phyloP scores from a whole-genome alignment of 1,140 invertebrate species.

The Glossosoma conforme region DNA sequence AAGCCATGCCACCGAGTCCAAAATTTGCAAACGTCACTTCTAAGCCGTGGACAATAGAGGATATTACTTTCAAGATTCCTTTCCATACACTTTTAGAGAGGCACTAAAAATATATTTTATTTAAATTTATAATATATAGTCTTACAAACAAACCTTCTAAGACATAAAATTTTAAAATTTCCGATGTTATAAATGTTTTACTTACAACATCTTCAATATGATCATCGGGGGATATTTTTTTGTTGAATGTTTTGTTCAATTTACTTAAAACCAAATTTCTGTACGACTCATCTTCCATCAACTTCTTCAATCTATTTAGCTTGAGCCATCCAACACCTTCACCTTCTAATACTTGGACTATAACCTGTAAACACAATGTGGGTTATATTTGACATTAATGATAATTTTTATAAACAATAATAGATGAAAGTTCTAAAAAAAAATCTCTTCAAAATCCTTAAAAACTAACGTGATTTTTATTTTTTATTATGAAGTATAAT shows the following conservation, averaged over 20 bases:
- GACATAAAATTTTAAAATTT: background rate
- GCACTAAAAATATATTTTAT: conserved; percentile 57
- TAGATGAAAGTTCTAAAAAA: conserved; percentile 2
- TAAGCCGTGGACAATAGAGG: conserved; percentile 83
- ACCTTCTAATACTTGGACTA: conserved; percentile 87
- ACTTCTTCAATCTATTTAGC: conserved; percentile 85
- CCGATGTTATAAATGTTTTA: conserved; percentile 31
- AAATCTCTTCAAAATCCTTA: background rate
- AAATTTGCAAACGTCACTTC: conserved; percentile 91
- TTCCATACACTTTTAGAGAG: conserved; percentile 89
- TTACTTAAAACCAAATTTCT: conserved; percentile 93
- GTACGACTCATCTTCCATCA: conserved; percentile 99
- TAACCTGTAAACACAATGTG: conserved; percentile 61
- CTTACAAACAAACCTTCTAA: background rate
- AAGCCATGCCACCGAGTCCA: conserved; percentile 94
- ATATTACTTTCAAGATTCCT: conserved; percentile 90
- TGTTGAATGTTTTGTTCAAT: conserved; percentile 89
- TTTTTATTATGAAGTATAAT: conserved; percentile 10
- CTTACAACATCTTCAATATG: conserved; percentile 96
- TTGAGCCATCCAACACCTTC: conserved; percentile 98
- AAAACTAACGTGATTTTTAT: background rate
- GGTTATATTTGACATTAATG: conserved; percentile 16
- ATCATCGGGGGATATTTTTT: conserved; percentile 91
- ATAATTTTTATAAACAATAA: background rate
- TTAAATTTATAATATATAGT: too few relatives aligned